Evolutionary conservation across 2,797 vertebrate species (phyloP), one percentile per base, ranked within the genome.

Genomic region (Podarcis siculus): DNA sequence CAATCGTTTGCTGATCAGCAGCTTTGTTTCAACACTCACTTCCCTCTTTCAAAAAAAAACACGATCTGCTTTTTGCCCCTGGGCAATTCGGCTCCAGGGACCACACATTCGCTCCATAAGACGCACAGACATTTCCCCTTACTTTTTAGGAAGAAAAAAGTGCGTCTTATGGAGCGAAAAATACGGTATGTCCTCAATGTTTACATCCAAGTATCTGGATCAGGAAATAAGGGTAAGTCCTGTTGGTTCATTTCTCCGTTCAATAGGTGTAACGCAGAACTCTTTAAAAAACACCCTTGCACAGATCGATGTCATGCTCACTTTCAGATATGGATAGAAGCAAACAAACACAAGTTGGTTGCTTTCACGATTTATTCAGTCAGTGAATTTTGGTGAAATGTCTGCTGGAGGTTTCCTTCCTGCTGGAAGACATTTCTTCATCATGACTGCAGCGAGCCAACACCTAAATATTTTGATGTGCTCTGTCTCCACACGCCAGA

Each of bases 401-500:
- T n/a, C 32, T 83, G n/a, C 69, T 3, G 0, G 4, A 0, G 66
- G 3, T 78, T 9, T 89, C 71, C 84, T 55, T 88, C 32, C 0
- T 81, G n/a, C 86, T 89, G 81, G 91, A 91, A 92, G 87, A 92
- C 93, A 85, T 85, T 94, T 90, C 90, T 93, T 89, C 90, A 45
- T 81, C 86, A 86, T 93, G 91, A 95, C 91, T 95, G 91, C 92
- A 86, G 55, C n/a, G 90, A 95, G 94, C 87, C 94, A 95, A 95
- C 89, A 86, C 94, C 96, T 94, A 95, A 94, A 96, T 96, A 96
- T 91, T 94, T 95, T n/a, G 79, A 86, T 67, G 86, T 86, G 88
- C 42, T 92, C 79, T 97, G 97, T 91, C 94, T 95, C 89, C 93
- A 96, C 97, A 95, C 75, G 97, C 92, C 86, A 64, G 86, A 75